A percentile compares a stretch with the other conserved stretches of the same genome.
Conservation (phyloP, 1,140 invertebrate species). For the Choristoneura fumiferana region DNA sequence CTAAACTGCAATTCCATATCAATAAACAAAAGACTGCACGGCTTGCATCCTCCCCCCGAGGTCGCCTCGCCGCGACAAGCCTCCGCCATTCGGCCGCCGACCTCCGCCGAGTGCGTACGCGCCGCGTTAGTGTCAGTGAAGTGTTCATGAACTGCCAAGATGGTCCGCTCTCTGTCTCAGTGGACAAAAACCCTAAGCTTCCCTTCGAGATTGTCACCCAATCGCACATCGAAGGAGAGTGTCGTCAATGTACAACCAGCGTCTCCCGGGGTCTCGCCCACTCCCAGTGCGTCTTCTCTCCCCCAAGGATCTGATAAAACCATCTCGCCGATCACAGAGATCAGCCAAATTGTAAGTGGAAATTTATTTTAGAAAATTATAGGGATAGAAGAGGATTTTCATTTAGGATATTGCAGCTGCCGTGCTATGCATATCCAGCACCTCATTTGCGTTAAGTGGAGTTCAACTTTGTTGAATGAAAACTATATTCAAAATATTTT, state of each 20-base stretch:
- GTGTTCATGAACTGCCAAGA: slow-evolving; percentile 76
- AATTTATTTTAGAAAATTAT: slow-evolving; percentile 24
- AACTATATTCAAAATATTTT: too few species aligned
- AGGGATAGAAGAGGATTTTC: too few species aligned
- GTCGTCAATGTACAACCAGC: slow-evolving; percentile 77
- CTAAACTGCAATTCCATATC: neutral
- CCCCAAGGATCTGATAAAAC: slow-evolving; percentile 74
- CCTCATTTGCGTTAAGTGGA: slow-evolving; percentile 12
- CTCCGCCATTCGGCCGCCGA: slow-evolving; percentile 53
- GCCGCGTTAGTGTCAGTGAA: slow-evolving; percentile 53
- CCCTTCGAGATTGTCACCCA: slow-evolving; percentile 88
- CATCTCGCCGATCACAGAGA: slow-evolving; percentile 79
- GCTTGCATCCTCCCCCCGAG: neutral
- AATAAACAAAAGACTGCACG: slow-evolving; percentile 17
- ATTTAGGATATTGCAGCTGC: slow-evolving; percentile 17
- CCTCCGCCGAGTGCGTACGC: slow-evolving; percentile 50
- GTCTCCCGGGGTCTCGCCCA: slow-evolving; percentile 71
- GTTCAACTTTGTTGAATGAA: slow-evolving; percentile 1
- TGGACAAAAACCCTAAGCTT: slow-evolving; percentile 94
- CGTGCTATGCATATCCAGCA: neutral
- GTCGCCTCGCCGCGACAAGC: neutral
- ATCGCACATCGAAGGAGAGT: slow-evolving; percentile 85
- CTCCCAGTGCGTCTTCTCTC: slow-evolving; percentile 73
- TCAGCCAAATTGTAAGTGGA: slow-evolving; percentile 82
- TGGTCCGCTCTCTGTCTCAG: slow-evolving; percentile 91